phyloP scores from a whole-genome alignment of 2,797 vertebrate genomes.

The Meda fulgida region DNA sequence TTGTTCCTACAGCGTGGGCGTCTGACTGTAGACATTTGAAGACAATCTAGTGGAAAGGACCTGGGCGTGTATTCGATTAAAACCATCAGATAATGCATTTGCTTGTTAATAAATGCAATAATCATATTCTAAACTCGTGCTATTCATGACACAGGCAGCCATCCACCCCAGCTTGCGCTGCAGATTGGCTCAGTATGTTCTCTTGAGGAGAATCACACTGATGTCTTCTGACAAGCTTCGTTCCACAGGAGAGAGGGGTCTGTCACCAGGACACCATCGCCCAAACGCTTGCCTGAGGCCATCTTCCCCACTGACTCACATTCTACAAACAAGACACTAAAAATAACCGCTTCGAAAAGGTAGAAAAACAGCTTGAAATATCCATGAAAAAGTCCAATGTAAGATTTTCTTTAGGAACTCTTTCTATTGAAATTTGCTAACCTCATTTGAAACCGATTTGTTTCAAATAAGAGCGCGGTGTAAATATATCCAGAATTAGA shows the following conservation, averaged over 20 bases:
- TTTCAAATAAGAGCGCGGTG: neutral
- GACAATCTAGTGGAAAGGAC: constrained; percentile 6
- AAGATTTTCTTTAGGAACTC: constrained; percentile 1
- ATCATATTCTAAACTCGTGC: constrained; percentile 1
- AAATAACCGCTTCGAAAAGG: constrained; percentile 58
- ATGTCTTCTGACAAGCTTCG: constrained; percentile 66
- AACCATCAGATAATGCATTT: constrained; percentile 7
- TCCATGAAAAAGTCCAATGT: constrained; percentile 31
- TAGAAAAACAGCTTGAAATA: constrained; percentile 48
- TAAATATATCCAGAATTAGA: constrained; percentile 4
- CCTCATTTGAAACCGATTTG: constrained; percentile 11
- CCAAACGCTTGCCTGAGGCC: constrained; percentile 60
- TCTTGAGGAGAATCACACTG: constrained; percentile 63
- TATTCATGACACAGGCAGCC: constrained; percentile 44
- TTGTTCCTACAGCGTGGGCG: constrained; percentile 23
- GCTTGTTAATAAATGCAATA: constrained; percentile 7
- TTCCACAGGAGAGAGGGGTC: constrained; percentile 58
- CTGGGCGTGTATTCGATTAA: neutral
- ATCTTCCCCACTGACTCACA: constrained; percentile 55
- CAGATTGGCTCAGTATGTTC: constrained; percentile 50
- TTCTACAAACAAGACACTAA: constrained; percentile 60
- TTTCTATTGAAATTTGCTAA: neutral
- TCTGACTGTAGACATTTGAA: constrained; percentile 16
- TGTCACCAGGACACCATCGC: constrained; percentile 51
- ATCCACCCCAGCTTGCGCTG: constrained; percentile 39